Evolutionary conservation across 2,888 invertebrate species (phyloP), one percentile per base, ranked within the genome.

Genomic region (Melinaea menophilus): DNA sequence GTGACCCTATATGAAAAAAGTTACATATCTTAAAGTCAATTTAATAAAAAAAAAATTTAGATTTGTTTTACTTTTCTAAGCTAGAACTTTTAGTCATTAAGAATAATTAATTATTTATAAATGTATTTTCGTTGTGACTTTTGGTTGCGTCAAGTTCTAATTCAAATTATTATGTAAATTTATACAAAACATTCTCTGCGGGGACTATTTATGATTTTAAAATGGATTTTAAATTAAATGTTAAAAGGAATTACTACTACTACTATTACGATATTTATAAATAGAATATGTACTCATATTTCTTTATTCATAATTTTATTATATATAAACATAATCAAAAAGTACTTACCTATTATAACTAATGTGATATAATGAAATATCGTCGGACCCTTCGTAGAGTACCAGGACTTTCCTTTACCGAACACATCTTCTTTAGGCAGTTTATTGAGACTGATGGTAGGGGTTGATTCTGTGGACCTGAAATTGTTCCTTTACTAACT

Each of bases 1-100:
- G 69, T 61, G 81, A 61, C 3, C 85, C 90, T 89, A 67, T 11
- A 63, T 2, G 11, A 31, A 51, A n/a, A n/a, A n/a, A n/a, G n/a
- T n/a, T n/a, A n/a, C n/a, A n/a, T n/a, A n/a, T n/a, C n/a, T n/a
- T n/a, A n/a, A n/a, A n/a, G n/a, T n/a, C n/a, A n/a, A n/a, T n/a
- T n/a, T n/a, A n/a, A n/a, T n/a, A n/a, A n/a, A n/a, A n/a, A n/a
- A n/a, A n/a, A n/a, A n/a, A n/a, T 41, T 7, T 41, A 9, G 9
- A 9, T 41, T 41, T 41, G 1, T 2, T 9, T 41, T 41, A 5
- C 9, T 41, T 41, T 41, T 9, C 9, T 41, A 41, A 41, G 7
- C 11, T 9, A 9, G 11, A 11, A 41, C 9, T 9, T 9, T 41
- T 41, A 9, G 7, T 11, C 9, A 41, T 2, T 41, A 9, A 9